Base-by-base conservation (phyloP, 2,888 invertebrate genomes). In the Cenopis cana region DNA sequence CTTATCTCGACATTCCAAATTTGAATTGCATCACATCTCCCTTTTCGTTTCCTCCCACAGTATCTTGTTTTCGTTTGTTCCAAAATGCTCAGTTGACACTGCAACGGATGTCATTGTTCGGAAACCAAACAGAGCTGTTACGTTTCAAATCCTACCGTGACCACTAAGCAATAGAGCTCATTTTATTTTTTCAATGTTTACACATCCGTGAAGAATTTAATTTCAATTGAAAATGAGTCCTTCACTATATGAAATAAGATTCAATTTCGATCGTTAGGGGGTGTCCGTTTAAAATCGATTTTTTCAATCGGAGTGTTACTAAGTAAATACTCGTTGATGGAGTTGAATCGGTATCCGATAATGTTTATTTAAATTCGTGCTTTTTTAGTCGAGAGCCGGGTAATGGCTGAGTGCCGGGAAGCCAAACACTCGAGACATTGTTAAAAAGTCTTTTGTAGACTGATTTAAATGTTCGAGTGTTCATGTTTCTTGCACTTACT, bases 281-380 rank as follows among this genome's bases (percentile, higher is more conserved):
- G 56, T 74, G 74, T 77, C 81, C 81, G 85, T 83, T 81, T 77
- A 78, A 85, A 91, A 88, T 89, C 88, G 88, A 89, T 89, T 89
- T 88, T 87, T 87, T 86, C 83, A 87, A 86, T 85, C 88, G 85
- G 87, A 86, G 86, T 91, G 90, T 91, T 91, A 90, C 91, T 90
- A 89, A 90, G 89, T 89, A 93, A 93, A 93, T 85, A 92, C 89
- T 89, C 78, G 68, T 81, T 85, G 88, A 86, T 89, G 88, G 85
- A 86, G 88, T 78, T 85, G 86, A 89, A 91, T 90, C 88, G 86
- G 88, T 89, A 88, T 84, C 85, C 81, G 83, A 81, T 82, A 84
- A 86, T 92, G 86, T 93, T 93, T 90, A 89, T 91, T 91, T 90
- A 83, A 85, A 83, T 85, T 85, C 84, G 86, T 86, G 89, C 81